These are phyloP conservation scores for Sebastes steindachneri DNA, from an alignment of 2,797 vertebrate species.

Conservation along the genomic window DNA sequence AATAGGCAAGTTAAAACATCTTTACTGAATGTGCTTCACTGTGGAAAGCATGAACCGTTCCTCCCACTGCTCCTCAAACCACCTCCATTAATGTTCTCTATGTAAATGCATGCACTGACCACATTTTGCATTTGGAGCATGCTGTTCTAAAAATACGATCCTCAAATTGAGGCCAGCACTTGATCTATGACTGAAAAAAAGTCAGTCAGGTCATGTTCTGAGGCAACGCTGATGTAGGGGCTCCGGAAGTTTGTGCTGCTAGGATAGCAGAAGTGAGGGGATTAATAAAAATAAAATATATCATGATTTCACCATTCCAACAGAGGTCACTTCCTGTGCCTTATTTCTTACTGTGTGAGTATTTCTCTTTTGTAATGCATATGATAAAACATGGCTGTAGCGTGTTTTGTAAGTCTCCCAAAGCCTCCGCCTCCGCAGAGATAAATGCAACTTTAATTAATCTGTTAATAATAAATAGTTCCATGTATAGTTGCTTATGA, in stretches of 20 bases:
- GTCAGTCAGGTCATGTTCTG: conserved; percentile 32
- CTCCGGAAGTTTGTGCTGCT: neutral
- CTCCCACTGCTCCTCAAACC: conserved; percentile 2
- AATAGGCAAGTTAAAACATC: neutral
- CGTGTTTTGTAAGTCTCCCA: neutral
- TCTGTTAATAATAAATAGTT: conserved; percentile 41
- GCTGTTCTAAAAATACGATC: conserved; percentile 44
- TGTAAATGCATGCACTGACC: conserved; percentile 15
- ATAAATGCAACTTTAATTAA: conserved; percentile 27
- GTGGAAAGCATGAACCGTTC: neutral
- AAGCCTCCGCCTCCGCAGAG: neutral
- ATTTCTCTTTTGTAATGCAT: neutral
- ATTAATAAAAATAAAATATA: neutral
- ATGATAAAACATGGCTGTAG: neutral
- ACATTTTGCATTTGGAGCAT: conserved; percentile 46
- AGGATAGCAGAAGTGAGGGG: too few species aligned
- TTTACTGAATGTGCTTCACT: neutral
- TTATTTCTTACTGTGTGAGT: neutral
- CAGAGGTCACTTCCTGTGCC: neutral
- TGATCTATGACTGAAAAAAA: conserved; percentile 35
- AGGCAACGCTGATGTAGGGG: conserved; percentile 10
- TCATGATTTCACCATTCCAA: neutral
- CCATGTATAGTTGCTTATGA: conserved; percentile 2
- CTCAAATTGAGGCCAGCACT: conserved; percentile 55
- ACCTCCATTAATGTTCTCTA: conserved; percentile 9